Conservation (phyloP, 2,797 vertebrate genomes). For the Enteromius argenteus region DNA sequence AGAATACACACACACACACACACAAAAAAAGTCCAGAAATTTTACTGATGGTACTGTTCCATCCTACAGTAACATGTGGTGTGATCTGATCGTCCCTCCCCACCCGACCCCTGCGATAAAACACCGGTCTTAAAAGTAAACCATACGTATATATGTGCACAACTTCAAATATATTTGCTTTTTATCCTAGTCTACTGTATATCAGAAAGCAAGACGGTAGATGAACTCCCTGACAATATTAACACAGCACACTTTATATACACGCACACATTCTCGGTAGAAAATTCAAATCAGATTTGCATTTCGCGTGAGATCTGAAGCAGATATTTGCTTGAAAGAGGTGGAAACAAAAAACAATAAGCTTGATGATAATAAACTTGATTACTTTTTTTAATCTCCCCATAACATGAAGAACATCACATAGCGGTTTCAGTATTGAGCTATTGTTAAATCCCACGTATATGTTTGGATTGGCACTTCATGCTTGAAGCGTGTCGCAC, state of each 20-base stretch:
- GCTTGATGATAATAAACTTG: slow-evolving; percentile 2
- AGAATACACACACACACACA: slow-evolving; percentile 24
- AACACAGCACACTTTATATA: slow-evolving; percentile 70
- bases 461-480: slow-evolving; percentile 90
- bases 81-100: slow-evolving; percentile 58
- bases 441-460: slow-evolving; percentile 54
- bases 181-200: slow-evolving; percentile 68
- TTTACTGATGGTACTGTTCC: slow-evolving; percentile 62
- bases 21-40: slow-evolving; percentile 16
- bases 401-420: slow-evolving; percentile 75
- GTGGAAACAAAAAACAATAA: slow-evolving; percentile 12
- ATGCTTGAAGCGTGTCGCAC: slow-evolving; percentile 84
- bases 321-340: slow-evolving; percentile 2
- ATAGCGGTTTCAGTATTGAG: slow-evolving; percentile 20
- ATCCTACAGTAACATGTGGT: slow-evolving; percentile 56
- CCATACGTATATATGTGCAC: slow-evolving; percentile 64
- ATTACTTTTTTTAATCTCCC: slow-evolving; percentile 63
- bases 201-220: slow-evolving; percentile 55
- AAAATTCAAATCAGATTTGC: slow-evolving; percentile 69
- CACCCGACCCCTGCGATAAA: slow-evolving; percentile 41
- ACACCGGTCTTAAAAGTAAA: slow-evolving; percentile 66
- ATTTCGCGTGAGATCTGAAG: slow-evolving; percentile 5
- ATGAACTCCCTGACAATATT: slow-evolving; percentile 78
- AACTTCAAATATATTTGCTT: slow-evolving; percentile 76
- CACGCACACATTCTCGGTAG: slow-evolving; percentile 73